These are phyloP conservation scores for Phoenoteleia sp. DNA, from an alignment of 2,888 invertebrate species.

Conservation along the genomic window DNA sequence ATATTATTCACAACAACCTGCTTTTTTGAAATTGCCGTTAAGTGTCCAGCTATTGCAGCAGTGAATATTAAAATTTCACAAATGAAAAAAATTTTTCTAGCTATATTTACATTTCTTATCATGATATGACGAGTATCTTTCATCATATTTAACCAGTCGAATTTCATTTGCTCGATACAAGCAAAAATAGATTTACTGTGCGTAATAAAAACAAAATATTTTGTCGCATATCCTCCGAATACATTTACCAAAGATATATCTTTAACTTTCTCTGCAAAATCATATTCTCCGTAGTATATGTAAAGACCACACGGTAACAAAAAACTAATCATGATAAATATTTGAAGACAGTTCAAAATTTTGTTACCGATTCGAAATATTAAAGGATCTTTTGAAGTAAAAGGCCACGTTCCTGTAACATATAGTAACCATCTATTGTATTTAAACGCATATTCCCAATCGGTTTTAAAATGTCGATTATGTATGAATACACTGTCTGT, in stretches of 20 bases:
- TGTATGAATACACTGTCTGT: neutral
- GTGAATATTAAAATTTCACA: neutral
- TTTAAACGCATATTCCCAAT: conserved; percentile 4
- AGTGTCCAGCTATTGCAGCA: too few relatives aligned
- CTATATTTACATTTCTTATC: neutral
- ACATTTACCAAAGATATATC: neutral
- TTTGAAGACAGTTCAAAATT: neutral
- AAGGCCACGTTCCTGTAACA: neutral
- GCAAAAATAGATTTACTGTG: neutral
- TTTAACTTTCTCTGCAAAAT: neutral
- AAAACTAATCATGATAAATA: neutral
- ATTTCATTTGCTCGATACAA: conserved; percentile 23
- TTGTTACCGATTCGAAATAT: neutral
- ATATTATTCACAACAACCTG: too few relatives aligned
- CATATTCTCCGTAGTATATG: neutral
- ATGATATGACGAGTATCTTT: neutral
- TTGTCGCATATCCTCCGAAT: neutral
- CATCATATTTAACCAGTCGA: conserved; percentile 15
- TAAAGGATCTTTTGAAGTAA: neutral
- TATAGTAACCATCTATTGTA: neutral
- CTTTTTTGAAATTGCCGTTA: too few relatives aligned
- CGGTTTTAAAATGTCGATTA: neutral
- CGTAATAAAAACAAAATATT: neutral
- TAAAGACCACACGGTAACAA: neutral
- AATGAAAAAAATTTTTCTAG: neutral